Evolutionary conservation across 1,140 invertebrate genomes (phyloP).

Genomic region (Nasonia vitripennis): DNA sequence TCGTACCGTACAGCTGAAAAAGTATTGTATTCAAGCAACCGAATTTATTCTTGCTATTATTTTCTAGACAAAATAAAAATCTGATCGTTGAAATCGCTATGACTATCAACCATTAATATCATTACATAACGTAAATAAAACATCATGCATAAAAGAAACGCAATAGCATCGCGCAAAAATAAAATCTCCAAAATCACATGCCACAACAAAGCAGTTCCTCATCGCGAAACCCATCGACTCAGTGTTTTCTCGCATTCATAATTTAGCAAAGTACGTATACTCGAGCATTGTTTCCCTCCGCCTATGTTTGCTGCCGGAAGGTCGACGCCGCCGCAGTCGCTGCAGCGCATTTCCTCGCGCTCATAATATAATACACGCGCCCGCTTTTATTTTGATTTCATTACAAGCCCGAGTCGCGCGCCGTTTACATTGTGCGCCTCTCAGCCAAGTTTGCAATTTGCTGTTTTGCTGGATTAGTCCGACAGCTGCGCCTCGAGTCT

Average conservation of each 20-base stretch:
- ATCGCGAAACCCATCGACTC: neutral
- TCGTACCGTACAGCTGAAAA: too few species aligned
- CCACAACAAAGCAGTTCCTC: neutral
- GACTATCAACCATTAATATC: too few species aligned
- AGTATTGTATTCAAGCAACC: too few species aligned
- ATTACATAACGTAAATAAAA: too few species aligned
- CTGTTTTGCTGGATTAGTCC: slow-evolving; percentile 25
- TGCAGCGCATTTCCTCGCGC: slow-evolving; percentile 45
- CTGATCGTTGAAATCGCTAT: too few species aligned
- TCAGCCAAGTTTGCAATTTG: slow-evolving; percentile 24
- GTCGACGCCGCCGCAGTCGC: neutral
- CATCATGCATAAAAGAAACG: too few species aligned
- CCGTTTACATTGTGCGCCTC: slow-evolving; percentile 40
- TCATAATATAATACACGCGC: slow-evolving; percentile 49
- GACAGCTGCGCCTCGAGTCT: neutral
- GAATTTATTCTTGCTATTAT: too few species aligned
- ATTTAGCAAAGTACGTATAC: neutral
- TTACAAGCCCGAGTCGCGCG: slow-evolving; percentile 51
- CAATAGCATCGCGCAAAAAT: neutral
- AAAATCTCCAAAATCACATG: neutral
- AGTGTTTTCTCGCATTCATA: neutral
- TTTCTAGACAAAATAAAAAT: too few species aligned
- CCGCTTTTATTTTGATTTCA: slow-evolving; percentile 56
- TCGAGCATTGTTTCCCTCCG: neutral
- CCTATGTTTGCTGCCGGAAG: slow-evolving; percentile 20